These are phyloP conservation scores for Myoxocephalus aenaeus DNA, from an alignment of 2,797 vertebrate species.

Conservation along the genomic window DNA sequence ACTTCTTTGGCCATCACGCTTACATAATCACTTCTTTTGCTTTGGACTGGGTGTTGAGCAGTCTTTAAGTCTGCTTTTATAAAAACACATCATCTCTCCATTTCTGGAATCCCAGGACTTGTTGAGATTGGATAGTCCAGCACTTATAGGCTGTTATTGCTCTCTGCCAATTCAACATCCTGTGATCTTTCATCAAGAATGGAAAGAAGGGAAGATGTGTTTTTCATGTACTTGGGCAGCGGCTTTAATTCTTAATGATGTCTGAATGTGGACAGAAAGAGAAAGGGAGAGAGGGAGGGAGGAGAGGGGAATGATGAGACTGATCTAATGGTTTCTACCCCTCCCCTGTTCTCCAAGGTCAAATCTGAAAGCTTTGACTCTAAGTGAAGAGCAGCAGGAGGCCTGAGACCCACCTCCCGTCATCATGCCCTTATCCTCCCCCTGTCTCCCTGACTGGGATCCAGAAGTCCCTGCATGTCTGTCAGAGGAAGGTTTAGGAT, in stretches of 20 bases:
- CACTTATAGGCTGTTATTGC: background rate
- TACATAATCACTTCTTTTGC: slow-evolving; percentile 31
- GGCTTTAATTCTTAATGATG: slow-evolving; percentile 59
- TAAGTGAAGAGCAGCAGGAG: slow-evolving; percentile 18
- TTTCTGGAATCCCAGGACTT: slow-evolving; percentile 9
- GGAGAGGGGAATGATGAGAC: slow-evolving; percentile 27
- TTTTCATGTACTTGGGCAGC: slow-evolving; percentile 44
- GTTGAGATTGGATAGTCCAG: slow-evolving; percentile 1
- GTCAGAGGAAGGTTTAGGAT: background rate
- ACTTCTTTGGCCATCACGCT: slow-evolving; percentile 8
- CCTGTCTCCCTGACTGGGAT: background rate
- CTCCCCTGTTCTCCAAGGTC: slow-evolving; percentile 30
- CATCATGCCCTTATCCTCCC: slow-evolving; percentile 6
- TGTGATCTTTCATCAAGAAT: slow-evolving; percentile 16
- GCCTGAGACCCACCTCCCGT: background rate
- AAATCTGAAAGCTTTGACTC: slow-evolving; percentile 49
- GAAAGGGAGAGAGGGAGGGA: background rate
- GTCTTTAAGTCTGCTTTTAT: slow-evolving; percentile 7
- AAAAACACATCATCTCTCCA: slow-evolving; percentile 23
- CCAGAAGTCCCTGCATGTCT: slow-evolving; percentile 25
- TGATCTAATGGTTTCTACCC: slow-evolving; percentile 48
- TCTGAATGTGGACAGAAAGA: slow-evolving; percentile 40
- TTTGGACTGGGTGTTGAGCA: background rate
- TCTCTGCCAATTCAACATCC: slow-evolving; percentile 25
- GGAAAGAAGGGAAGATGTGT: slow-evolving; percentile 41